Conservation (phyloP, 2,113 vertebrate genomes). For the Nibea albiflora region DNA sequence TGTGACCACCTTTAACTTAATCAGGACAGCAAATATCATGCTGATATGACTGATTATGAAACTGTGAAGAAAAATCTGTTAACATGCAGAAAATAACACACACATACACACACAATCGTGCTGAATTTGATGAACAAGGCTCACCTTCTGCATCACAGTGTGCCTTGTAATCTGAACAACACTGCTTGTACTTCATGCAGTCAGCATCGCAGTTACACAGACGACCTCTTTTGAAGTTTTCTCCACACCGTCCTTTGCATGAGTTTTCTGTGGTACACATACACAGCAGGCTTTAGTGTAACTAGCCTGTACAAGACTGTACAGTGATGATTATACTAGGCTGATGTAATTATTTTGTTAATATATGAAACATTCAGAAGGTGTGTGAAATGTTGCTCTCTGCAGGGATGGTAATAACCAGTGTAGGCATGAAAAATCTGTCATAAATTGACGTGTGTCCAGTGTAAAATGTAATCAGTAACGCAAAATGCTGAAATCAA, state of each 20-base stretch:
- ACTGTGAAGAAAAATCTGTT: background rate
- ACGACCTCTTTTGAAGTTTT: constrained; percentile 88
- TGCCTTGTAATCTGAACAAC: constrained; percentile 86
- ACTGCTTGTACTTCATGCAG: constrained; percentile 87
- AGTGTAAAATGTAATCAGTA: background rate
- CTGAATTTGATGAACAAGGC: constrained; percentile 11
- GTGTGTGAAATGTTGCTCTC: background rate
- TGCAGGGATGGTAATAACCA: background rate
- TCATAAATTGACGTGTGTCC: background rate
- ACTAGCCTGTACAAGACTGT: background rate
- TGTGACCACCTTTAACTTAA: too few relatives aligned
- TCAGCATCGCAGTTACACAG: constrained; percentile 90
- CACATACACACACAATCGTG: background rate
- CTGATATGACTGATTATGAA: too few relatives aligned
- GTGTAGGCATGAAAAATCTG: background rate
- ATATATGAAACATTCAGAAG: background rate
- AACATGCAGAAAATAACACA: constrained; percentile 3
- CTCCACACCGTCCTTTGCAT: constrained; percentile 93
- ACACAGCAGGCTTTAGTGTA: constrained; percentile 14
- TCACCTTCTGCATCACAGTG: constrained; percentile 87
- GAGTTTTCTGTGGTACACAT: constrained; percentile 83
- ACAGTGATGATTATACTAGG: background rate
- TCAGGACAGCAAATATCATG: background rate
- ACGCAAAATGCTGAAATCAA: background rate
- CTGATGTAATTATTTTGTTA: background rate